These are phyloP conservation scores for Buathra laborator DNA, from an alignment of 2,888 invertebrate species.

Conservation along the genomic window DNA sequence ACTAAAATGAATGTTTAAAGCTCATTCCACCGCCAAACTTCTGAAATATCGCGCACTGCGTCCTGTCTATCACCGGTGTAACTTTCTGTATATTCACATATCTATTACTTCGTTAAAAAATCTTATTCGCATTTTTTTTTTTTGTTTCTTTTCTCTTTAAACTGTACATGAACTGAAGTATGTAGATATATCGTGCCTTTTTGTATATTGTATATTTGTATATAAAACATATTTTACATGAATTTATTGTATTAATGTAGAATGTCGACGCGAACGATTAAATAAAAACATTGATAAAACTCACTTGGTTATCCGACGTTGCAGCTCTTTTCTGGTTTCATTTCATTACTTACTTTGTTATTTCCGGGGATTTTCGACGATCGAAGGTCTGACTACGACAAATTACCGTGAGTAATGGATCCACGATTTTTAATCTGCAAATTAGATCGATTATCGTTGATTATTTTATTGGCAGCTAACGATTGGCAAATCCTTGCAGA, in stretches of 20 bases:
- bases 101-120: constrained; percentile 76
- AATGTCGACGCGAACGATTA: constrained; percentile 73
- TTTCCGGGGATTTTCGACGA: background rate
- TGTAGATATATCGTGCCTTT: constrained; percentile 85
- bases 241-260: constrained; percentile 81
- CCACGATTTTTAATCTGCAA: background rate
- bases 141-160: constrained; percentile 72
- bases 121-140: constrained; percentile 55
- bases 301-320: constrained; percentile 18
- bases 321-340: background rate
- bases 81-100: constrained; percentile 73
- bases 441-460: constrained; percentile 31
- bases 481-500: constrained; percentile 55
- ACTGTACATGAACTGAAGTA: constrained; percentile 82
- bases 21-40: background rate
- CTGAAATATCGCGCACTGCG: background rate
- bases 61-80: constrained; percentile 13
- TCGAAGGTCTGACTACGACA: background rate
- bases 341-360: background rate
- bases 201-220: constrained; percentile 85
- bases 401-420: background rate
- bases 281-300: constrained; percentile 64
- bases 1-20: background rate
- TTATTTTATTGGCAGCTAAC: constrained; percentile 62
- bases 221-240: constrained; percentile 83